phyloP scores from a whole-genome alignment of 1,140 invertebrate species.

The Zelostemma sp. region DNA sequence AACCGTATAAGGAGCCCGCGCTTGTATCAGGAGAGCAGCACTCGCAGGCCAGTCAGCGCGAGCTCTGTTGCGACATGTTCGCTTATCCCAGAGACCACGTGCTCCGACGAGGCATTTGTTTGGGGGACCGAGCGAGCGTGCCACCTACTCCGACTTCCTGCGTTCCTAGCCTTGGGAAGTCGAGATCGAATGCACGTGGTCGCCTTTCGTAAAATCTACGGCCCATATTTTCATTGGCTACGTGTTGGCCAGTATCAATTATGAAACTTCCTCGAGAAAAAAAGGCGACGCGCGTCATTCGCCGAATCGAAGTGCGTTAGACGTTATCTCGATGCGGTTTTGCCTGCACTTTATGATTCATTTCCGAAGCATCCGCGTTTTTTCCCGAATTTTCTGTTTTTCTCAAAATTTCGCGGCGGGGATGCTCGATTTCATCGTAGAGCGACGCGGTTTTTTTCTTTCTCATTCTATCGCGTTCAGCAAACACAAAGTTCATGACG shows the following conservation, averaged over 20 bases:
- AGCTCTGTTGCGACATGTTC: constrained; percentile 42
- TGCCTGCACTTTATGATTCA: no score
- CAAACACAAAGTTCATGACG: no score
- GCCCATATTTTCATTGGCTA: constrained; percentile 51
- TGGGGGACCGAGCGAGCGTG: constrained; percentile 5
- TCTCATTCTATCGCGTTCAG: neutral
- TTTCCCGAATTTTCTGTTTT: constrained; percentile 32
- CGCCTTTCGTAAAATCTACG: constrained; percentile 55
- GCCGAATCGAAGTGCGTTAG: no score
- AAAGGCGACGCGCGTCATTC: neutral
- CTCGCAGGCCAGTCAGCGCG: neutral
- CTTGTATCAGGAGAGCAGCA: constrained; percentile 61
- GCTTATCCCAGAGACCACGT: constrained; percentile 58
- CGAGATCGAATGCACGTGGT: constrained; percentile 69
- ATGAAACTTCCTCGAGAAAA: neutral
- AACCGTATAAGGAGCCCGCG: constrained; percentile 70
- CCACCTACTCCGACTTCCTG: constrained; percentile 35
- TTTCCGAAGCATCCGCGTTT: constrained; percentile 13
- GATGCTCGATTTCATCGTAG: neutral
- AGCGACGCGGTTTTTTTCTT: neutral
- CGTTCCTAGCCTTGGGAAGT: constrained; percentile 53
- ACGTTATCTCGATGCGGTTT: no score
- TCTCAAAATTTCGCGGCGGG: constrained; percentile 20
- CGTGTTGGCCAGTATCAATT: constrained; percentile 24
- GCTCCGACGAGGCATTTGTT: constrained; percentile 58